Conservation (phyloP, 2,888 invertebrate species). For the Nomada flava region DNA sequence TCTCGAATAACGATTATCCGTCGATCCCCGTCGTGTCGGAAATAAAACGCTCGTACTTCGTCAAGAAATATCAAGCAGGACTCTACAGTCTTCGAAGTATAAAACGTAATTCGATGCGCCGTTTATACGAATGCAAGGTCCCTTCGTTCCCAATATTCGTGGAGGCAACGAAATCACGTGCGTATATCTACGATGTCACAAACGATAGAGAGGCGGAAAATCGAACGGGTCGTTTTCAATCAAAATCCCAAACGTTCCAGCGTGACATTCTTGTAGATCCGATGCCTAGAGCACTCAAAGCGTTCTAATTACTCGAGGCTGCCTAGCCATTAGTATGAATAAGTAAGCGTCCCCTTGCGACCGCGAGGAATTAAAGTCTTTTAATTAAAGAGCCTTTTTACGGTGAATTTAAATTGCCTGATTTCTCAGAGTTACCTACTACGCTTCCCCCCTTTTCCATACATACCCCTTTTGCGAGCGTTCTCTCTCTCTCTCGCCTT, state of each 20-base stretch:
- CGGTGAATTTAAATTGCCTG: conserved; percentile 82
- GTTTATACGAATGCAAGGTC: neutral
- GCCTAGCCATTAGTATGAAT: conserved; percentile 80
- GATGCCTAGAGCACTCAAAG: conserved; percentile 50
- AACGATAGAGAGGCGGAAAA: neutral
- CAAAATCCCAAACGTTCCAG: conserved; percentile 45
- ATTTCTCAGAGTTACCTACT: conserved; percentile 72
- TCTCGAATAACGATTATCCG: conserved; percentile 12
- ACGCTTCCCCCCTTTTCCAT: conserved; percentile 38
- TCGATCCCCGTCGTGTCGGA: neutral
- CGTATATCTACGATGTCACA: neutral
- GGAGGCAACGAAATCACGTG: neutral
- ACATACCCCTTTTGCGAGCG: conserved; percentile 11
- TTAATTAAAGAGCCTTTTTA: conserved; percentile 81
- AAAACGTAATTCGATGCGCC: neutral
- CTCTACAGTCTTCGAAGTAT: neutral
- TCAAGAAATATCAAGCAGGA: neutral
- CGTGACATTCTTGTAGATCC: conserved; percentile 47
- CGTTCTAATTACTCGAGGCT: conserved; percentile 72
- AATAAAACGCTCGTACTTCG: neutral
- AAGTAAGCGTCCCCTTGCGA: conserved; percentile 72
- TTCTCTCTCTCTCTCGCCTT: conserved; percentile 16
- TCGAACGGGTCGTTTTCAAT: conserved; percentile 36
- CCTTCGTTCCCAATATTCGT: neutral
- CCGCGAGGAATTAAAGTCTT: conserved; percentile 79